A percentile compares a stretch with the other conserved stretches of the same genome.
phyloP scores from a whole-genome alignment of 2,888 invertebrate species.

The Fragum sueziense region DNA sequence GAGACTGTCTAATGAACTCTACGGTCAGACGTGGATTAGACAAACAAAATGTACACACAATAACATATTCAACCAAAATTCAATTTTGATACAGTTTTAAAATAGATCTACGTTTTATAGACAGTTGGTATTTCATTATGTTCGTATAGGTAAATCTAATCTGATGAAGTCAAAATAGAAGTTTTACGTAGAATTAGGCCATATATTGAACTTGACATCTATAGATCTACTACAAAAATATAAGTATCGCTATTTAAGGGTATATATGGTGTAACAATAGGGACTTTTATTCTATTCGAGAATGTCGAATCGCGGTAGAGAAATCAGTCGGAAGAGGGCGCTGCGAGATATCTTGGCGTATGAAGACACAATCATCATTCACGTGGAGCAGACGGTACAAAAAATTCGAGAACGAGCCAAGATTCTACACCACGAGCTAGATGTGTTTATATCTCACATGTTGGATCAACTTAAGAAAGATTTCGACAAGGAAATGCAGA shows the following conservation, averaged over 20 bases:
- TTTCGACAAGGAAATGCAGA: constrained; percentile 49
- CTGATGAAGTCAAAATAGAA: too few species aligned
- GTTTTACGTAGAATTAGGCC: too few species aligned
- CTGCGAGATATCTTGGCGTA: constrained; percentile 51
- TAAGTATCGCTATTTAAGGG: background rate
- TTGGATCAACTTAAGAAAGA: constrained; percentile 46
- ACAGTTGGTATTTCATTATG: too few species aligned
- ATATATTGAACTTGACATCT: too few species aligned
- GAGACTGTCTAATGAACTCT: too few species aligned
- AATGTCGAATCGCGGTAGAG: constrained; percentile 15
- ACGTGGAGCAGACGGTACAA: constrained; percentile 57
- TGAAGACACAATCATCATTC: constrained; percentile 52
- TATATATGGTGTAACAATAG: background rate
- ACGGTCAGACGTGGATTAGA: too few species aligned
- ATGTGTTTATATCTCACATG: constrained; percentile 43
- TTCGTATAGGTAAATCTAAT: too few species aligned
- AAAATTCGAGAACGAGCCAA: constrained; percentile 55
- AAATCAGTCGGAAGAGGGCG: constrained; percentile 41
- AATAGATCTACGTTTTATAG: too few species aligned
- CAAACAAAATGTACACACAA: too few species aligned
- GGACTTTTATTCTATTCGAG: background rate
- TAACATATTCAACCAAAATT: too few species aligned
- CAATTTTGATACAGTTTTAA: too few species aligned
- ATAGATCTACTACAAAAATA: too few species aligned
- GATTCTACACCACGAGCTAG: constrained; percentile 48